These are phyloP conservation scores for Gryllus longicercus DNA, from an alignment of 2,888 invertebrate genomes.

Conservation along the genomic window DNA sequence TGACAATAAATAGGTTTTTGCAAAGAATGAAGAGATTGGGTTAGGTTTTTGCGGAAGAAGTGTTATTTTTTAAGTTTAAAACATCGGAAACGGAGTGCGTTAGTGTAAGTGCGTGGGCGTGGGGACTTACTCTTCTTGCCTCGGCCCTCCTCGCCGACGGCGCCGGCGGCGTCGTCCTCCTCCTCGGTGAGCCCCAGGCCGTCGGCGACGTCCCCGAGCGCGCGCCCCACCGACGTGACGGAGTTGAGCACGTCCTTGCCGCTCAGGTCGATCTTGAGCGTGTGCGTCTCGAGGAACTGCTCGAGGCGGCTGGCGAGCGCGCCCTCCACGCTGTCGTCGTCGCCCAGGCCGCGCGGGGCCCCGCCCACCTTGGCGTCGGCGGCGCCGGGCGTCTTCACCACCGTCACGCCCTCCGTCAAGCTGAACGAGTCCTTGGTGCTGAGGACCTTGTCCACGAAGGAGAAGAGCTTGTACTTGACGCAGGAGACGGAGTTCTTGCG, in stretches of 20 bases:
- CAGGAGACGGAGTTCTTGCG: slow-evolving; percentile 80
- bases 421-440: slow-evolving; percentile 76
- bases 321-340: slow-evolving; percentile 56
- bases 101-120: neutral
- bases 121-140: slow-evolving; percentile 69
- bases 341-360: slow-evolving; percentile 63
- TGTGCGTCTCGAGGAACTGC: slow-evolving; percentile 74
- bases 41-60: too few relatives aligned
- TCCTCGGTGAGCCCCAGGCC: slow-evolving; percentile 55
- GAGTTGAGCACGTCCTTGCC: slow-evolving; percentile 79
- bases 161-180: slow-evolving; percentile 50
- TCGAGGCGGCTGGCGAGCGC: slow-evolving; percentile 65
- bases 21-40: too few relatives aligned
- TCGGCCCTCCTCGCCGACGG: slow-evolving; percentile 63
- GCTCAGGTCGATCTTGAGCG: slow-evolving; percentile 78
- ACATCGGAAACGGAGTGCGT: too few relatives aligned
- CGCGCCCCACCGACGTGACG: slow-evolving; percentile 74
- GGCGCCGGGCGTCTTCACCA: slow-evolving; percentile 61
- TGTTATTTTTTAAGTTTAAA: too few relatives aligned
- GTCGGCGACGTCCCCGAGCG: slow-evolving; percentile 70
- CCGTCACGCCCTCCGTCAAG: slow-evolving; percentile 77
- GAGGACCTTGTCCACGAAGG: slow-evolving; percentile 80
- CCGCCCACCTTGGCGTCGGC: slow-evolving; percentile 65
- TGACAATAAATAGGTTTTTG: neutral
- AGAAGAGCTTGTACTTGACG: slow-evolving; percentile 81